Conservation (phyloP, 2,888 invertebrate genomes). For the Eristalinus aeneus region DNA sequence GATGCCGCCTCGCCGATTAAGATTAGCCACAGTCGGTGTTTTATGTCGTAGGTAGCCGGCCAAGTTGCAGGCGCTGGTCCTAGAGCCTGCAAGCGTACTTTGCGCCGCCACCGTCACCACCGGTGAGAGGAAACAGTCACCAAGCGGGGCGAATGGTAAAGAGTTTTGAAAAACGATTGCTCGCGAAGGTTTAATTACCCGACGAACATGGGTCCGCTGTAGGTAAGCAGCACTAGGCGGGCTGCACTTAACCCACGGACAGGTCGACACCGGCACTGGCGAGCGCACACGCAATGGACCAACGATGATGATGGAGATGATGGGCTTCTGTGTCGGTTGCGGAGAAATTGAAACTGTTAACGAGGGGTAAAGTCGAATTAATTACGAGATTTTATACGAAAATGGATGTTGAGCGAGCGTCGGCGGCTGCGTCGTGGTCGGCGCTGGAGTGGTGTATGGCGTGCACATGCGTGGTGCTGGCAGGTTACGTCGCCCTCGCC, state of each 20-base stretch:
- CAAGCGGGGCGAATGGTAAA: constrained; percentile 45
- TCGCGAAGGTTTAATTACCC: constrained; percentile 64
- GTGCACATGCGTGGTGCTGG: constrained; percentile 11
- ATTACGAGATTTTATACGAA: constrained; percentile 60
- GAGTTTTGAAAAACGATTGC: constrained; percentile 65
- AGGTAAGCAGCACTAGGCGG: constrained; percentile 10
- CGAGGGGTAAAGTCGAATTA: constrained; percentile 61
- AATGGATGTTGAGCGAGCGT: constrained; percentile 20
- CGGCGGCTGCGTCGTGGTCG: not conserved
- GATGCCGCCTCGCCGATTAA: constrained; percentile 62
- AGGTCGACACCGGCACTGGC: constrained; percentile 29
- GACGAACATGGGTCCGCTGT: constrained; percentile 34
- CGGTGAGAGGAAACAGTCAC: not conserved
- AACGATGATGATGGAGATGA: constrained; percentile 45
- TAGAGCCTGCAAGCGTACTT: constrained; percentile 13
- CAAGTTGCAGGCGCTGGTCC: constrained; percentile 9
- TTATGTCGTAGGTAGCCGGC: constrained; percentile 28
- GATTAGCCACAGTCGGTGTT: constrained; percentile 57
- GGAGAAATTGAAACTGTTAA: constrained; percentile 68
- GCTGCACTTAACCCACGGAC: constrained; percentile 61
- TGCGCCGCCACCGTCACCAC: not conserved
- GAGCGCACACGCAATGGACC: constrained; percentile 25
- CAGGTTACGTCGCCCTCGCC: not conserved
- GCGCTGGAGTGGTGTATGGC: not conserved
- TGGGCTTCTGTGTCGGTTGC: constrained; percentile 66